Evolutionary conservation across 2,888 invertebrate genomes (phyloP), one percentile per base, ranked within the genome.

Genomic region (Melipona beecheii): DNA sequence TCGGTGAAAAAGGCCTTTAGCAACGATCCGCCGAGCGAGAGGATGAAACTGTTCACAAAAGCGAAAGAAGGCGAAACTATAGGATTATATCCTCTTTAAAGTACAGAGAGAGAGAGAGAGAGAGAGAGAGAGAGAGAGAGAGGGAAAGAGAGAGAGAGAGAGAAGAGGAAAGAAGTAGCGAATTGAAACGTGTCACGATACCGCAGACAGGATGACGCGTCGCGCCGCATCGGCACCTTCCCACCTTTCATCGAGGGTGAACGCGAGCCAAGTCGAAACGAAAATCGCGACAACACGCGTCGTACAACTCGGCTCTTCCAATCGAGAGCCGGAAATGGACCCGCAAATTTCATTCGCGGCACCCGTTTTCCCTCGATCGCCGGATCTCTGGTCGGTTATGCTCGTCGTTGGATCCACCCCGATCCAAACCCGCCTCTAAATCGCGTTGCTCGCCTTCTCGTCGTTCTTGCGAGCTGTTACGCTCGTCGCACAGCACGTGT

Each of bases 261-360:
- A 79, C 15, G 15, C 15, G 49, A 27, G 49, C 24, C 4, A 58
- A 58, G 36, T 31, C 1, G 62, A 27, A 54, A 54, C 50, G 75
- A 60, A 56, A 78, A 68, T 62, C 78, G 50, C 72, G 68, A 81
- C 68, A 52, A 9, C 31, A 52, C 58, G 49, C 24, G 77, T 75
- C 70, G 49, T 65, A 70, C 52, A 15, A 75, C 49, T 60, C 50
- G 65, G 56, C 9, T 31, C 54, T 70, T 52, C 24, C 62, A 72
- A 62, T 81, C 78, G 66, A 68, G 4, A 6, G 1, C 19, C 56
- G 54, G 58, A 70, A 72, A 68, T 52, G 54, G 27, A 56, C 19
- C 71, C 27, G 54, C 24, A 60, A 68, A 56, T 68, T 72, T 81
- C 71, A 66, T 72, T 77, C 4, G 6, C 17, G 19, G 1, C 9